phyloP scores from a whole-genome alignment of 2,888 invertebrate genomes.

The Cerceris rybyensis region DNA sequence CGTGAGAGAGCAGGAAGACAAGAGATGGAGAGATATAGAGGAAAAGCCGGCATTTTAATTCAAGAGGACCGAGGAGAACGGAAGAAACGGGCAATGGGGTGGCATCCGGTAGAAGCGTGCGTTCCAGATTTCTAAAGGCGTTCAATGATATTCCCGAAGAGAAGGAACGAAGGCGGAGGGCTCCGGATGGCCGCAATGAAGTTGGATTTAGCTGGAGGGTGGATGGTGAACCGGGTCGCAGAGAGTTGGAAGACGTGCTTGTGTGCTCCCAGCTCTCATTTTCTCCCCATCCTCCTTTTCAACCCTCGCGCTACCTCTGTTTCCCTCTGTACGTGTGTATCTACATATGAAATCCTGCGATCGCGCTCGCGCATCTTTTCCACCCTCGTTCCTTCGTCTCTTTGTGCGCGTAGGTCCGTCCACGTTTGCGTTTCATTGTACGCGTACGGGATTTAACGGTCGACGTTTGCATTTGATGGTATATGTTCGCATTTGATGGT shows the following conservation, averaged over 20 bases:
- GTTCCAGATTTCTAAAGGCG: slow-evolving; percentile 70
- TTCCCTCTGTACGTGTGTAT: slow-evolving; percentile 34
- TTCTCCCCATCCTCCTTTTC: slow-evolving; percentile 40
- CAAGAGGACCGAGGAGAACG: slow-evolving; percentile 7
- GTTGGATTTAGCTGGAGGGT: slow-evolving; percentile 72
- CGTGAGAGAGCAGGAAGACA: slow-evolving; percentile 5
- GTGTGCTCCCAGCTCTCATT: slow-evolving; percentile 62
- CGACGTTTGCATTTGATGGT: background rate
- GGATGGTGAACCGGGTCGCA: slow-evolving; percentile 66
- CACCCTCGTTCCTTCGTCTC: background rate
- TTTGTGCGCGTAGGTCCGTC: background rate
- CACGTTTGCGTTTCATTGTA: background rate
- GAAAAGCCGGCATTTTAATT: slow-evolving; percentile 4
- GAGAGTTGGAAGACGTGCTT: slow-evolving; percentile 58
- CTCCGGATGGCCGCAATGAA: slow-evolving; percentile 70
- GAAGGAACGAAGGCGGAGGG: slow-evolving; percentile 61
- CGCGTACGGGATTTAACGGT: no score
- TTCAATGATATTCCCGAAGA: slow-evolving; percentile 71
- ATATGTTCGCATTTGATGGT: background rate
- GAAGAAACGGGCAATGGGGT: slow-evolving; percentile 22
- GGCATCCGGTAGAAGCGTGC: slow-evolving; percentile 42
- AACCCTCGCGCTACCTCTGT: slow-evolving; percentile 18
- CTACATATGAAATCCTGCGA: slow-evolving; percentile 20
- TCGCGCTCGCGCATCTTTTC: slow-evolving; percentile 24
- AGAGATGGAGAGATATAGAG: slow-evolving; percentile 13